These are phyloP conservation scores for Toxotes lorentzi DNA, from an alignment of 2,797 vertebrate genomes.

Conservation along the genomic window DNA sequence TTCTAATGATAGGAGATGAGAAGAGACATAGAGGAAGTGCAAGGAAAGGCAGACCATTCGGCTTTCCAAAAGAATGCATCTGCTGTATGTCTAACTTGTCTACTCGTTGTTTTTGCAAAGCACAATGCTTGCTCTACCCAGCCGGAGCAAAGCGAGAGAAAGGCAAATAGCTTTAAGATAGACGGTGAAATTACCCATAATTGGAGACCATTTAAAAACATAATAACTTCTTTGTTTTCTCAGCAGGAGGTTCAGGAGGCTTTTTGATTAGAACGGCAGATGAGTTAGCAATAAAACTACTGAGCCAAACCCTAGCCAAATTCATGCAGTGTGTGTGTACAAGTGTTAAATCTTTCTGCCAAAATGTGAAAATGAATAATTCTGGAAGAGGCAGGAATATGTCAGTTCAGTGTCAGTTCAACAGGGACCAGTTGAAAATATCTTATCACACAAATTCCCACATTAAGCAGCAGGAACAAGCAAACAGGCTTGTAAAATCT, in stretches of 20 bases:
- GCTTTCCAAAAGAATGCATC: constrained; percentile 58
- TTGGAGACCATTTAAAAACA: constrained; percentile 84
- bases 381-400: constrained; percentile 56
- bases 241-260: constrained; percentile 79
- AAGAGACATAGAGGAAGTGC: constrained; percentile 37
- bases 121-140: constrained; percentile 66
- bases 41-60: constrained; percentile 30
- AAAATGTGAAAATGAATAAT: constrained; percentile 64
- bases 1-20: constrained; percentile 66
- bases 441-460: constrained; percentile 50
- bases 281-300: constrained; percentile 80
- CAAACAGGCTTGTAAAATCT: constrained; percentile 67
- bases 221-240: constrained; percentile 83
- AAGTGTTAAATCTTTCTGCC: constrained; percentile 56
- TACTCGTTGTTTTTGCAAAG: constrained; percentile 56
- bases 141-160: constrained; percentile 72
- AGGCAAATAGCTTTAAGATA: constrained; percentile 82
- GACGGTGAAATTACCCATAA: constrained; percentile 80
- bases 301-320: constrained; percentile 65
- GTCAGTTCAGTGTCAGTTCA: constrained; percentile 49
- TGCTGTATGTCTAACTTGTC: constrained; percentile 65
- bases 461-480: constrained; percentile 53
- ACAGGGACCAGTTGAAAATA: constrained; percentile 45
- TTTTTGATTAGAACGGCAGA: constrained; percentile 83
- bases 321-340: constrained; percentile 40